Evolutionary conservation across 2,797 vertebrate species (phyloP), one percentile per base, ranked within the genome.

Genomic region (Anolis apletophallus): DNA sequence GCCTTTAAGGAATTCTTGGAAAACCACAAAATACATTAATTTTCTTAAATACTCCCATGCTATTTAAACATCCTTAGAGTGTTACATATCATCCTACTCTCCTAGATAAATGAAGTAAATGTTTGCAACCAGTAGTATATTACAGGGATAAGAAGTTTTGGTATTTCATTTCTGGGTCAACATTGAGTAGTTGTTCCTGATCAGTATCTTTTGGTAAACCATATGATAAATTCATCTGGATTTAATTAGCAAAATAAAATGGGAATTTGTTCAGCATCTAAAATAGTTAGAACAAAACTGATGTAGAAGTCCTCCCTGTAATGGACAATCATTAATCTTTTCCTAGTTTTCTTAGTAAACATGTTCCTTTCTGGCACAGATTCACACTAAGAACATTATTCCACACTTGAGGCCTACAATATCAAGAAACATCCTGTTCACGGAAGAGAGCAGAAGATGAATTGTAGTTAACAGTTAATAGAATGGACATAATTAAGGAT

Each of bases 231-330:
- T 36, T 29, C 32, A 46, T 23, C 67, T 73, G 73, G 8, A 7
- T 82, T 82, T 75, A 57, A 82, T 76, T 69, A 77, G 26, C 34
- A 76, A 52, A 87, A 82, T 83, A n/a, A 59, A 83, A 83, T 50
- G 34, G 26, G 17, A 83, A 12, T 29, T 69, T 83, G 54, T 71
- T 32, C 78, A 74, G 23, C n/a, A 29, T 69, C 71, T 76, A 59
- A 74, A 82, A 59, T 34, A 32, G 34, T 77, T 16, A 75, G 32
- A 21, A 46, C 34, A 77, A 57, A 69, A 36, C 32, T 46, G 21
- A 13, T 69, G 72, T 16, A 21, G 64, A 68, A n/a, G 59, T 40
- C 11, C 71, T 81, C 26, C 10, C 12, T 81, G 26, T 59, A 46
- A 69, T 54, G 50, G 29, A 50, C 26, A 54, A 21, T 77, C 1